Conservation (phyloP, 2,113 vertebrate species). For the Anarhynchus alexandrinus region DNA sequence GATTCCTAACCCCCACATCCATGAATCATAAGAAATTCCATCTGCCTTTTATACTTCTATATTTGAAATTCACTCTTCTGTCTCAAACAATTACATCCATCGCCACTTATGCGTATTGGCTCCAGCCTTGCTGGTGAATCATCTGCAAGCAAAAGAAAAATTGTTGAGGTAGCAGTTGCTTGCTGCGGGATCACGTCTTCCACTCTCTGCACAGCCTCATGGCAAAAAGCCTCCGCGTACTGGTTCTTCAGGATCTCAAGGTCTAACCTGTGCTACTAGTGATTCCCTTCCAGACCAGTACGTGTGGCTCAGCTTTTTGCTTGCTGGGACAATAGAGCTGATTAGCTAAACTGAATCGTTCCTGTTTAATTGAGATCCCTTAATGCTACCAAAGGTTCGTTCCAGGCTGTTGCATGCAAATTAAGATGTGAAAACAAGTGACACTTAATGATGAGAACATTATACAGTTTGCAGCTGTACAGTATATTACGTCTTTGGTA, state of each 20-base stretch:
- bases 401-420: constrained; percentile 59
- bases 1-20: neutral
- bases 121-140: constrained; percentile 13
- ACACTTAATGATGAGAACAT: constrained; percentile 51
- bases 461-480: constrained; percentile 52
- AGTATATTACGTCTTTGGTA: neutral
- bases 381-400: constrained; percentile 27
- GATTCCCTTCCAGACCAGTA: neutral
- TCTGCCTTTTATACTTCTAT: neutral
- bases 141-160: neutral
- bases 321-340: constrained; percentile 28
- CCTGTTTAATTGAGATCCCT: constrained; percentile 31
- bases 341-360: constrained; percentile 47
- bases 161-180: constrained; percentile 14
- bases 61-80: neutral
- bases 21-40: neutral
- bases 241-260: neutral
- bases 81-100: neutral
- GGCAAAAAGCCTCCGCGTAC: neutral
- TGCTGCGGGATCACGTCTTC: neutral
- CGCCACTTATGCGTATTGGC: neutral
- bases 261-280: neutral
- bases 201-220: neutral
- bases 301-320: neutral
- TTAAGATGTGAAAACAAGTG: constrained; percentile 53